Evolutionary conservation across 1,140 invertebrate genomes (phyloP).

Genomic region (Neodiprion pinetum): DNA sequence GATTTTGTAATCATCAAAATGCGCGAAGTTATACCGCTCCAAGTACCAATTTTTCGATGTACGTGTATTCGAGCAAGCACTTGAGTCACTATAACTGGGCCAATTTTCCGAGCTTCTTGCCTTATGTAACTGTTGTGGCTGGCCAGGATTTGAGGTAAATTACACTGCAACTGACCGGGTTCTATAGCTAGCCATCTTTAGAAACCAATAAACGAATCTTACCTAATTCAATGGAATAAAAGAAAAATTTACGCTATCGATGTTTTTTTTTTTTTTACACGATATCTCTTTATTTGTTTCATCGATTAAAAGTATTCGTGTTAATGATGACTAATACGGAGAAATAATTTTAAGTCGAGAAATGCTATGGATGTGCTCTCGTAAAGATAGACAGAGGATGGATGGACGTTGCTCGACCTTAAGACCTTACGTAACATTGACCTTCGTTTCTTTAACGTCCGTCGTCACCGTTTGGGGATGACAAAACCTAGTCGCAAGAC

Average conservation of each 20-base stretch:
- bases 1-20: no score
- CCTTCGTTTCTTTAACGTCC: slow-evolving; percentile 47
- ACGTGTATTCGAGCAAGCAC: not conserved
- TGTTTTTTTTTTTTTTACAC: no score
- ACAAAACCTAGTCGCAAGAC: slow-evolving; percentile 19
- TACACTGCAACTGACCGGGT: no score
- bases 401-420: slow-evolving; percentile 2
- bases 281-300: no score
- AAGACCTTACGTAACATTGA: slow-evolving; percentile 53
- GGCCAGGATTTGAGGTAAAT: not conserved
- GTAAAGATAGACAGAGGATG: not conserved
- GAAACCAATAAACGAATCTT: no score
- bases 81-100: not conserved
- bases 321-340: no score
- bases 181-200: no score
- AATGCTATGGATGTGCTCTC: not conserved
- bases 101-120: not conserved
- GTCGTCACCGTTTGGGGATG: slow-evolving; percentile 34
- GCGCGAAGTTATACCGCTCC: not conserved
- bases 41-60: not conserved
- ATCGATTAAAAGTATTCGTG: no score
- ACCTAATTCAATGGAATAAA: no score
- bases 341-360: no score
- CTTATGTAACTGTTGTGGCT: not conserved
- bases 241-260: no score